A percentile compares a stretch with the other conserved stretches of the same genome.
Evolutionary conservation across 2,113 vertebrate species (phyloP).

Genomic region (Benitochromis conjunctus): DNA sequence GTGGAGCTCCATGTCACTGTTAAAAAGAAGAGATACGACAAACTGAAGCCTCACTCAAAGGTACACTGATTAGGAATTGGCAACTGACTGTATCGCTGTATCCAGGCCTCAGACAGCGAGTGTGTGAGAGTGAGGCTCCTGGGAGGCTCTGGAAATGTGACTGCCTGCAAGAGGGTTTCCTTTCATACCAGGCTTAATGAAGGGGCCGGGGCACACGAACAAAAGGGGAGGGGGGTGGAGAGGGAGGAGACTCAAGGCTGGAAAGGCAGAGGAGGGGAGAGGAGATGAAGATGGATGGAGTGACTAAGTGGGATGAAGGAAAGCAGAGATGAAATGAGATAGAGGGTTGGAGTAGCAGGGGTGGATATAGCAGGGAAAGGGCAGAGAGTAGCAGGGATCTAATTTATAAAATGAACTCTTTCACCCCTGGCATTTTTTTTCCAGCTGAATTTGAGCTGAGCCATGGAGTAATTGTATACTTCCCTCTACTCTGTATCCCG

Average conservation of each 20-base stretch:
- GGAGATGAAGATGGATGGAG: background rate
- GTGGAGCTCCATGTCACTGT: slow-evolving; percentile 62
- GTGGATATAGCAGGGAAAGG: background rate
- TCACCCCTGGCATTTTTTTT: slow-evolving; percentile 12
- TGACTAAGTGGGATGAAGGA: background rate
- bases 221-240: slow-evolving; percentile 22
- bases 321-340: background rate
- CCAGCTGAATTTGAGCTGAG: background rate
- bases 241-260: slow-evolving; percentile 24
- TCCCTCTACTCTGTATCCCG: background rate
- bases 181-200: slow-evolving; percentile 62
- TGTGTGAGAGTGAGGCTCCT: slow-evolving; percentile 12
- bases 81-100: background rate
- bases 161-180: slow-evolving; percentile 45
- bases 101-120: slow-evolving; percentile 5
- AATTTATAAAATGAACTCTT: slow-evolving; percentile 65
- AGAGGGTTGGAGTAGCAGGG: background rate
- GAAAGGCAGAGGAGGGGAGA: slow-evolving; percentile 4
- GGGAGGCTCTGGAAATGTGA: slow-evolving; percentile 34
- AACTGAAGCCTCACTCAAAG: background rate
- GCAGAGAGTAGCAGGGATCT: slow-evolving; percentile 41
- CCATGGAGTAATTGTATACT: background rate
- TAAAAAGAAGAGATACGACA: background rate
- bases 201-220: slow-evolving; percentile 46
- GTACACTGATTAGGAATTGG: background rate